These are phyloP conservation scores for Catharus bicknelli DNA, from an alignment of 2,113 vertebrate genomes.

Conservation along the genomic window DNA sequence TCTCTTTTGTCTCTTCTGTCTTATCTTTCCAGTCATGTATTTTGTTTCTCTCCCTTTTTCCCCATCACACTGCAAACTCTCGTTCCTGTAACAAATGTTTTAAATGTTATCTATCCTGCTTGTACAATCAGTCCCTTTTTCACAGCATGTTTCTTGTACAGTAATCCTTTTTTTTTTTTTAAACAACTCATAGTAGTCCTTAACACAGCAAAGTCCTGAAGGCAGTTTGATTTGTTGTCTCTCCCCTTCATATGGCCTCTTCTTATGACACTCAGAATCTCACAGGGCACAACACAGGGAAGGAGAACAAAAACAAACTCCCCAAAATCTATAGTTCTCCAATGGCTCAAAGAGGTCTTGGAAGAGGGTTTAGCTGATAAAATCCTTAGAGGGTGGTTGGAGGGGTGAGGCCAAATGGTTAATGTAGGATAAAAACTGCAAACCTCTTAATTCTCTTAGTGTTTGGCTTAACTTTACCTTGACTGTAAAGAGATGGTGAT, in stretches of 20 bases:
- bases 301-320: constrained; percentile 28
- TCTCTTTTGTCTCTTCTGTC: background rate
- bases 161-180: background rate
- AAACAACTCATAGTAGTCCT: background rate
- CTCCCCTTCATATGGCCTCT: background rate
- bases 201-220: constrained; percentile 1
- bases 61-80: background rate
- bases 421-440: constrained; percentile 64
- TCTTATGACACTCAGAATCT: background rate
- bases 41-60: background rate
- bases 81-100: constrained; percentile 1
- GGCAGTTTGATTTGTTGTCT: background rate
- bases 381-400: constrained; percentile 3
- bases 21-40: background rate
- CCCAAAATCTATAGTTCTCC: constrained; percentile 15
- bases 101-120: background rate
- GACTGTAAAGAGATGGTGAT: constrained; percentile 54
- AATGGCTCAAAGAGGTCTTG: background rate
- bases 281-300: background rate
- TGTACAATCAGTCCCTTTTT: background rate
- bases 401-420: constrained; percentile 58
- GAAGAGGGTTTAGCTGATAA: constrained; percentile 50
- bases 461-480: constrained; percentile 65
- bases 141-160: background rate
- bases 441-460: constrained; percentile 65